Percentiles rank a stretch among this genome's conserved stretches.
phyloP scores from a whole-genome alignment of 2,797 vertebrate species.

The Salmo trutta region DNA sequence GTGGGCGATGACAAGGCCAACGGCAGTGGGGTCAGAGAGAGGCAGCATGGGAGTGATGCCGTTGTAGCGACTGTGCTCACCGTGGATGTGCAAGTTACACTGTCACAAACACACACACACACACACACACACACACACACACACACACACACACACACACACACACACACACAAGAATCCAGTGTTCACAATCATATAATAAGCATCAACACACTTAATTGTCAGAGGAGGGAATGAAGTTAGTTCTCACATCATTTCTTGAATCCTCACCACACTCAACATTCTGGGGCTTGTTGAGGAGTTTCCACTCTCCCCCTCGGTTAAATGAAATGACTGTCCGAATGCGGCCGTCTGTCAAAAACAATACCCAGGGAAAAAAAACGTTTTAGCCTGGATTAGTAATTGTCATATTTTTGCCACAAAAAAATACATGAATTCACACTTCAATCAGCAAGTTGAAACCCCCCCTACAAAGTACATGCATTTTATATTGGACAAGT shows the following conservation, averaged over 20 bases:
- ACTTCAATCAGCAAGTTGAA: neutral
- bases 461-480: too few relatives aligned
- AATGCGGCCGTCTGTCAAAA: slow-evolving; percentile 74
- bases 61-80: slow-evolving; percentile 77
- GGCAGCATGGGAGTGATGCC: slow-evolving; percentile 74
- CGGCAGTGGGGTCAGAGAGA: slow-evolving; percentile 72
- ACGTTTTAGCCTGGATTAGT: neutral
- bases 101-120: slow-evolving; percentile 46
- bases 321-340: slow-evolving; percentile 80
- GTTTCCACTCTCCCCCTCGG: slow-evolving; percentile 75
- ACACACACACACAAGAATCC: slow-evolving; percentile 6
- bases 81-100: slow-evolving; percentile 83
- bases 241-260: slow-evolving; percentile 59
- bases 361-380: neutral
- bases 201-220: neutral
- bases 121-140: neutral
- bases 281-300: slow-evolving; percentile 74
- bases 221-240: neutral
- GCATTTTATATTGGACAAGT: too few relatives aligned
- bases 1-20: slow-evolving; percentile 79
- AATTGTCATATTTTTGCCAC: too few relatives aligned
- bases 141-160: slow-evolving; percentile 18
- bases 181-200: slow-evolving; percentile 1
- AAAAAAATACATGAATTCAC: too few relatives aligned
- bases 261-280: slow-evolving; percentile 66